Base-by-base conservation (phyloP, 2,888 invertebrate species). In the Carcina quercana region DNA sequence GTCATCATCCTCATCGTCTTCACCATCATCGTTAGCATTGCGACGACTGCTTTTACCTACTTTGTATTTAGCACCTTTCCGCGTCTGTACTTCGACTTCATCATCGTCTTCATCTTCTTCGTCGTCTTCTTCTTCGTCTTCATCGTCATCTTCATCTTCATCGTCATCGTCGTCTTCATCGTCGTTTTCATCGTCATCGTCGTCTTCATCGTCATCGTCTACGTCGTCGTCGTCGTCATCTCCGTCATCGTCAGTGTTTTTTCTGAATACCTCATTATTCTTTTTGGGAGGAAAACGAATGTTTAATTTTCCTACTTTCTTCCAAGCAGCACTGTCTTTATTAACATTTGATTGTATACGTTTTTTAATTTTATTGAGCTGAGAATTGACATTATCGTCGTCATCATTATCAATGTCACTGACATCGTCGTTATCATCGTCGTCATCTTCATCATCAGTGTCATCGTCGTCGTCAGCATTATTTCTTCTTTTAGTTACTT, bases 1-100 rank as follows among this genome's bases (percentile, higher is more conserved):
- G 24, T 86, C 76, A 19, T 87, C 79, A 20, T 86, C 82, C 27
- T 86, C 79, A 34, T 83, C 65, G 38, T 65, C 56, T n/a, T 70
- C 58, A 29, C 59, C 52, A 22, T 62, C 49, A 25, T 59, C 45
- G 11, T 59, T 51, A 24, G 54, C 50, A 28, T 43, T 37, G 2
- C 41, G 50, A 38, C 36, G 58, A 50, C 47, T 57, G 40, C 43
- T 45, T 73, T 49, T 54, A 47, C 53, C 52, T 54, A 53, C 49
- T 55, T 55, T 55, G 38, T 41, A 30, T 37, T 45, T 44, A 24
- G 43, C 40, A 41, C 45, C 38, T 43, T 51, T 53, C 57, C 50
- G 45, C 63, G 62, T 51, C 34, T 70, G 68, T 24, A 76, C 73
- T 3, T 80, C 57, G 34, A 53, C 47, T 30, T 61, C 51, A 35